A percentile compares a stretch with the other conserved stretches of the same genome.
phyloP scores from a whole-genome alignment of 2,797 vertebrate genomes.

The Momotus momota region DNA sequence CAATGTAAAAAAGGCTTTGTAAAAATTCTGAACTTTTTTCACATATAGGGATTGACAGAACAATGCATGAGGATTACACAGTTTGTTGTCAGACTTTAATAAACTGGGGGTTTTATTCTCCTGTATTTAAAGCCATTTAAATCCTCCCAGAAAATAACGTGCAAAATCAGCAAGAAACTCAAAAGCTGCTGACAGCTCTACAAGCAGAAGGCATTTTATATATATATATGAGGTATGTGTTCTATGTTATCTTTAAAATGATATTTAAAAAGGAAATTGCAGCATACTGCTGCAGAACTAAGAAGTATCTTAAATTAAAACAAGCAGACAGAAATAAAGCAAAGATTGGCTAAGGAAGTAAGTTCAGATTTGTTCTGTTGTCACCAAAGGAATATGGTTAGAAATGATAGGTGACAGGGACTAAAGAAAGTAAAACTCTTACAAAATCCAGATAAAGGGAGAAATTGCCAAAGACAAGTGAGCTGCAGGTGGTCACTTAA shows the following conservation, averaged over 20 bases:
- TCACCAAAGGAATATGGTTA: neutral
- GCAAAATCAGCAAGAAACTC: slow-evolving; percentile 11
- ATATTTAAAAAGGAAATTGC: neutral
- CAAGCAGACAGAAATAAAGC: neutral
- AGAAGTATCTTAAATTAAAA: neutral
- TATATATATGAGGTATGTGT: neutral
- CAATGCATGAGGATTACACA: neutral
- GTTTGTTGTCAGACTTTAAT: slow-evolving; percentile 26
- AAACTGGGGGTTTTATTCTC: slow-evolving; percentile 7
- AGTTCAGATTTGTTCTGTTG: neutral
- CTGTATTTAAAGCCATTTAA: slow-evolving; percentile 55
- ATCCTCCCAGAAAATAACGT: neutral
- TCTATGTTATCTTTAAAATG: neutral
- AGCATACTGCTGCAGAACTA: neutral
- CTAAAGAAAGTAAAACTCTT: neutral
- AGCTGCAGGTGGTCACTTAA: neutral
- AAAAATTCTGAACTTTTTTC: neutral
- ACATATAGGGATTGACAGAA: neutral
- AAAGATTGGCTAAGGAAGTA: neutral
- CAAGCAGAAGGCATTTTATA: neutral
- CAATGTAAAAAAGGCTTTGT: neutral
- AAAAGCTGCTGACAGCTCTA: neutral
- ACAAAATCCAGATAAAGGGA: neutral
- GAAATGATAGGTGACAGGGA: neutral
- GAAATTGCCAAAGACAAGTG: neutral